Evolutionary conservation across 2,113 vertebrate genomes (phyloP), one percentile per base, ranked within the genome.

Genomic region (Telmatochromis sp.): DNA sequence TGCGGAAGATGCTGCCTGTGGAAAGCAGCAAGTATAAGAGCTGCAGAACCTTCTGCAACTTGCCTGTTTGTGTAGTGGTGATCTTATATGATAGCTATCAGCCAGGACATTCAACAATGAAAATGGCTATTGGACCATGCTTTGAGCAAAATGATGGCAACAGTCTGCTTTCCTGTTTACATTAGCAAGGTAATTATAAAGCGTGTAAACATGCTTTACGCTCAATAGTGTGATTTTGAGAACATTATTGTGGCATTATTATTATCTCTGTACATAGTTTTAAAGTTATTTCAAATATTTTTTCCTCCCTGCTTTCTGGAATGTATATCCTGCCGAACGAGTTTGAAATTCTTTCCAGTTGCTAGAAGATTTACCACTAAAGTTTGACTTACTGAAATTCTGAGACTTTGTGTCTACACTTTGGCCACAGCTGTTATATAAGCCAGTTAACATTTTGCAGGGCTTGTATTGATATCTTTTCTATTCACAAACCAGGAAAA

Each of bases 1-100:
- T 23, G 23, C 23, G 23, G 19, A 65, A 37, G 33, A 65, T 37
- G 10, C 33, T 65, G 0, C 33, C 33, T 37, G 10, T 8, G 4
- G 60, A 65, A 65, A 65, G 0, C 60, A 65, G 33, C 33, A 21
- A 37, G 19, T 65, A 65, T 65, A 65, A 65, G 33, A 65, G 60
- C 0, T 65, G 1, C 60, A 35, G 10, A 37, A 1, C 17, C 31
- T 65, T 65, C 17, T 65, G 31, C 60, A 65, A 31, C 33, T 35
- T 65, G 60, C 9, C 31, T 65, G 2, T 37, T 65, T 37, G 33
- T 65, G 73, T 47, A 78, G 70, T 12, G 15, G 70, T 49, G 42
- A 75, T 47, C 23, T 7, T 47, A 2, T 28, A 75, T 12, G 23
- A 49, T 49, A 3, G 14, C 40, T 28, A 17, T 75, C 68, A 47